Evolutionary conservation across 2,797 vertebrate species (phyloP).

Genomic region (Molossus alvarezi): DNA sequence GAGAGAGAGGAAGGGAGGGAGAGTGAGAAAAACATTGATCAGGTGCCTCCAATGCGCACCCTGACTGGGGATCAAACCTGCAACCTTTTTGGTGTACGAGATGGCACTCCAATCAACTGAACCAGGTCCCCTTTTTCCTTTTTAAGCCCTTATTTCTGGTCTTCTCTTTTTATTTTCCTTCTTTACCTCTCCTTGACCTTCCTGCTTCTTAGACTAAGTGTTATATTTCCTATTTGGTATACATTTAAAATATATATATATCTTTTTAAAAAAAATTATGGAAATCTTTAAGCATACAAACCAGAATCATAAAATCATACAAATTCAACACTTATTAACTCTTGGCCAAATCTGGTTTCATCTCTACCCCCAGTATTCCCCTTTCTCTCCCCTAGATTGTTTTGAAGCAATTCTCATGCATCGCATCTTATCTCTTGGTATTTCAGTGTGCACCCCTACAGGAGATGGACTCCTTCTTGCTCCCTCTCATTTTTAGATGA

Average conservation of each 20-base stretch:
- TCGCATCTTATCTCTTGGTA: background rate
- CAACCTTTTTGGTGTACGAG: no score
- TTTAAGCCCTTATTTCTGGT: background rate
- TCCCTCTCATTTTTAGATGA: background rate
- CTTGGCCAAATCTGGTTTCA: background rate
- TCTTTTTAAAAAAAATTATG: background rate
- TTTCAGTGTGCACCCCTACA: background rate
- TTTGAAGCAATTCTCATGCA: background rate
- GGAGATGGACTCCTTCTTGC: background rate
- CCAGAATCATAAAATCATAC: background rate
- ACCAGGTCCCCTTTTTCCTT: background rate
- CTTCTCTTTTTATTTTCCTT: background rate
- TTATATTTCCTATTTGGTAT: background rate
- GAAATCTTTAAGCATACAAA: conserved; percentile 21
- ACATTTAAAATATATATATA: background rate
- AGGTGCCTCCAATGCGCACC: no score
- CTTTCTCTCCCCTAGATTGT: background rate
- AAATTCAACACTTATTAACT: background rate
- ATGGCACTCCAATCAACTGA: no score
- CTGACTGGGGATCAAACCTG: no score
- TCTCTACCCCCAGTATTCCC: background rate
- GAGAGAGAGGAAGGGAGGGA: no score
- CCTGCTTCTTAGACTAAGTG: background rate
- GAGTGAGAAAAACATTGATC: no score
- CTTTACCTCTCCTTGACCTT: background rate